phyloP scores from a whole-genome alignment of 2,797 vertebrate genomes.

The Alcedo atthis region DNA sequence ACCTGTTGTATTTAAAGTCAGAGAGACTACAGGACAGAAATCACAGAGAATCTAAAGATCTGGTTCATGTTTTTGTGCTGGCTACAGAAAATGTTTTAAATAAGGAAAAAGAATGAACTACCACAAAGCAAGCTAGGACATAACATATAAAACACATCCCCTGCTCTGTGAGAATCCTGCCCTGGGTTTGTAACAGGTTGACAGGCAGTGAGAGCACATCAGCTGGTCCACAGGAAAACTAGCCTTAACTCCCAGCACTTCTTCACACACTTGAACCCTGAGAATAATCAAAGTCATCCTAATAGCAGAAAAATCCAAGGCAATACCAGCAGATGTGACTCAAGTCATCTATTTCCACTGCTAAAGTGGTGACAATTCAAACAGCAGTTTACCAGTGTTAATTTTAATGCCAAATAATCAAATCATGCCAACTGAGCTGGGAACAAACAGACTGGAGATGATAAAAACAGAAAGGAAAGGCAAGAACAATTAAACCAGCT shows the following conservation, averaged over 20 bases:
- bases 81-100: neutral
- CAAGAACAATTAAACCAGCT: neutral
- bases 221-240: neutral
- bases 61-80: neutral
- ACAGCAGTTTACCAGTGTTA: accelerated
- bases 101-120: neutral
- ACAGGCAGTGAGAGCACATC: neutral
- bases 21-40: neutral
- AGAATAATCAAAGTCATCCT: neutral
- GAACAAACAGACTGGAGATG: accelerated
- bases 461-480: neutral
- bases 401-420: neutral
- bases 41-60: neutral
- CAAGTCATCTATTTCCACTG: neutral
- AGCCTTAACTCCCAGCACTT: neutral
- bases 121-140: neutral
- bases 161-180: neutral
- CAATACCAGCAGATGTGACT: neutral
- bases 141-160: neutral
- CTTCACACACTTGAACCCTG: neutral
- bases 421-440: neutral
- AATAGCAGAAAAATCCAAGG: neutral
- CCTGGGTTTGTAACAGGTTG: neutral
- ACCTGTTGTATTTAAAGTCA: neutral
- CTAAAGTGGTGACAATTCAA: neutral